A percentile compares a stretch with the other conserved stretches of the same genome.
Conservation (phyloP, 2,888 invertebrate genomes). For the Aromia moschata region DNA sequence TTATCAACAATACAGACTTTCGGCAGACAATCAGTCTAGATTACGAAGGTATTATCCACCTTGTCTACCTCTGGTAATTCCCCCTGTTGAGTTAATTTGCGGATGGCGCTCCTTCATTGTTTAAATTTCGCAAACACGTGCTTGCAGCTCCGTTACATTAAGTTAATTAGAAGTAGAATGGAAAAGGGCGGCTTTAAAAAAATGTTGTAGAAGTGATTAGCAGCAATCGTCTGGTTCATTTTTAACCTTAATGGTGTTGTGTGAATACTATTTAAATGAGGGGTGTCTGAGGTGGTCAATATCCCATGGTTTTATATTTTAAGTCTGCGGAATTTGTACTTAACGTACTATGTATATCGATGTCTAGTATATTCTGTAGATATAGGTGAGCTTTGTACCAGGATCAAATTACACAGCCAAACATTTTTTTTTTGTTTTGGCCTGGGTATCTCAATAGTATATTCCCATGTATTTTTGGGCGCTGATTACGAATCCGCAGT, state of each 20-base stretch:
- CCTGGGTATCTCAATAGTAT: no score
- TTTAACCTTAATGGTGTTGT: not conserved
- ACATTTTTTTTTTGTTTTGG: no score
- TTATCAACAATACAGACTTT: conserved; percentile 46
- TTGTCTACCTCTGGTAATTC: conserved; percentile 54
- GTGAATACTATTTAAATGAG: not conserved
- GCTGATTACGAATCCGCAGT: no score
- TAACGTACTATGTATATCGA: no score
- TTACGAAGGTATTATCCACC: conserved; percentile 52
- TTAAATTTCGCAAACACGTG: conserved; percentile 33
- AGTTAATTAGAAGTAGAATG: conserved; percentile 30
- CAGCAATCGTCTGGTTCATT: conserved; percentile 11
- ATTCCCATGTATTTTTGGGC: no score
- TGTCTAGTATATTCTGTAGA: no score
- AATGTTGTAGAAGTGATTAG: conserved; percentile 22
- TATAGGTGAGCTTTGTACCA: no score
- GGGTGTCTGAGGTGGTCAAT: no score
- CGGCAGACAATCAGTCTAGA: conserved; percentile 52
- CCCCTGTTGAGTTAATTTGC: conserved; percentile 48
- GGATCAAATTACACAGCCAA: no score
- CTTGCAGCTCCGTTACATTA: conserved; percentile 46
- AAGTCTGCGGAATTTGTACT: no score
- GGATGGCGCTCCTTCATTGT: conserved; percentile 19
- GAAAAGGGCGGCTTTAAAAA: conserved; percentile 21
- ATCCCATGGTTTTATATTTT: no score